Conservation (phyloP, 2,888 invertebrate genomes). For the Horisme vitalbata region DNA sequence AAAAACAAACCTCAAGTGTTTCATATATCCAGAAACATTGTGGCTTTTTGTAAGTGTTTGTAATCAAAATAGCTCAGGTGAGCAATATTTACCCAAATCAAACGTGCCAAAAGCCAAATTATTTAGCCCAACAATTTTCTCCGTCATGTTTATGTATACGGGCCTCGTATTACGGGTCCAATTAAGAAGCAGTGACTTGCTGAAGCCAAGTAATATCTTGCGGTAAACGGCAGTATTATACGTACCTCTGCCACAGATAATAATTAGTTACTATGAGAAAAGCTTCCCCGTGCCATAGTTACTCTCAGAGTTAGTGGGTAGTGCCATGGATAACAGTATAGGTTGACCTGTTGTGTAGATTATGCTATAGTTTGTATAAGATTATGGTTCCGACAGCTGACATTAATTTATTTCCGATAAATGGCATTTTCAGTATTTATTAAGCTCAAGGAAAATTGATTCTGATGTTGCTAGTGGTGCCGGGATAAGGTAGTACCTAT, state of each 20-base stretch:
- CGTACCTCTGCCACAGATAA: slow-evolving; percentile 17
- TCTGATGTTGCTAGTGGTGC: too few relatives aligned
- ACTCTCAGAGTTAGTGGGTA: slow-evolving; percentile 6
- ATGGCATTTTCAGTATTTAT: slow-evolving; percentile 12
- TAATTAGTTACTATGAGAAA: background rate
- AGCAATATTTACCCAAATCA: too few relatives aligned
- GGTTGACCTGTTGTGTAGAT: slow-evolving; percentile 1
- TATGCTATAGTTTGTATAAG: slow-evolving; percentile 4
- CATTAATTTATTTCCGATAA: slow-evolving; percentile 19
- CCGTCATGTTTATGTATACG: slow-evolving; percentile 36
- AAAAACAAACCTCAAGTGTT: too few relatives aligned
- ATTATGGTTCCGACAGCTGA: slow-evolving; percentile 9
- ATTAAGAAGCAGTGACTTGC: slow-evolving; percentile 37
- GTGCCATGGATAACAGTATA: background rate
- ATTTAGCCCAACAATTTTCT: slow-evolving; percentile 30
- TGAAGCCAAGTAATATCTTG: slow-evolving; percentile 39
- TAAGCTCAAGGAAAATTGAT: background rate
- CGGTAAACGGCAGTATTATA: slow-evolving; percentile 37
- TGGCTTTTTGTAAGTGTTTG: too few relatives aligned
- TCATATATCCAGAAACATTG: too few relatives aligned
- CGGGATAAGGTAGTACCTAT: too few relatives aligned
- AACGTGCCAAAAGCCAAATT: slow-evolving; percentile 23
- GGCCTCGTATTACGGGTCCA: too few relatives aligned
- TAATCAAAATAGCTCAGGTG: too few relatives aligned
- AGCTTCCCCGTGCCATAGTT: slow-evolving; percentile 5